Evolutionary conservation across 2,797 vertebrate species (phyloP).

Genomic region (Paedocypris micromegethes): DNA sequence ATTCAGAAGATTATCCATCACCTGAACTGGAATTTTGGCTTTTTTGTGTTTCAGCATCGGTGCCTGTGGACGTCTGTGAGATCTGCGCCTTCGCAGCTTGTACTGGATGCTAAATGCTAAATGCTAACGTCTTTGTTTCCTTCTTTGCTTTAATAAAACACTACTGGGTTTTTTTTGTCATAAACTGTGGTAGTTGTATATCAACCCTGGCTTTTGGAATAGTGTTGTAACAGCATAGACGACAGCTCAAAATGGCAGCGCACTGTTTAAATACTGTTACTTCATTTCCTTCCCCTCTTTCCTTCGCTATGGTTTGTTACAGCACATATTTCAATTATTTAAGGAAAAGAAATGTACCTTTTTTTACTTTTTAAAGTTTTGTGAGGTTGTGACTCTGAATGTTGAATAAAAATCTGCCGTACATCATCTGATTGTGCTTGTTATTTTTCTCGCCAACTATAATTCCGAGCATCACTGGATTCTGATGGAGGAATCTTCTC

Average conservation of each 20-base stretch:
- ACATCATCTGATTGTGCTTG: no score
- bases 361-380: constrained; percentile 41
- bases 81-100: constrained; percentile 74
- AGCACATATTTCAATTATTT: constrained; percentile 56
- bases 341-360: constrained; percentile 41
- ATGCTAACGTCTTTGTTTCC: no score
- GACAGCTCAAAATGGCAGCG: constrained; percentile 15
- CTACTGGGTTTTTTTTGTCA: no score
- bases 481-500: background rate
- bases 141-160: no score
- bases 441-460: background rate
- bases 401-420: constrained; percentile 41
- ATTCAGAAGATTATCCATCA: no score
- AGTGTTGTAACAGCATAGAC: constrained; percentile 12
- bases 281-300: constrained; percentile 26
- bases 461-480: no score
- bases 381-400: constrained; percentile 43
- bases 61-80: constrained; percentile 68
- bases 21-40: background rate
- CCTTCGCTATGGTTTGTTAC: constrained; percentile 43
- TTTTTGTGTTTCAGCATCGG: constrained; percentile 51
- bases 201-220: no score
- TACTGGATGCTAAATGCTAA: constrained; percentile 63
- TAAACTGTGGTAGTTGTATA: background rate
- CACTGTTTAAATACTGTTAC: constrained; percentile 61